A percentile compares a stretch with the other conserved stretches of the same genome.
Conservation (phyloP, 1,140 invertebrate species). For the Andricus grossulariae region DNA sequence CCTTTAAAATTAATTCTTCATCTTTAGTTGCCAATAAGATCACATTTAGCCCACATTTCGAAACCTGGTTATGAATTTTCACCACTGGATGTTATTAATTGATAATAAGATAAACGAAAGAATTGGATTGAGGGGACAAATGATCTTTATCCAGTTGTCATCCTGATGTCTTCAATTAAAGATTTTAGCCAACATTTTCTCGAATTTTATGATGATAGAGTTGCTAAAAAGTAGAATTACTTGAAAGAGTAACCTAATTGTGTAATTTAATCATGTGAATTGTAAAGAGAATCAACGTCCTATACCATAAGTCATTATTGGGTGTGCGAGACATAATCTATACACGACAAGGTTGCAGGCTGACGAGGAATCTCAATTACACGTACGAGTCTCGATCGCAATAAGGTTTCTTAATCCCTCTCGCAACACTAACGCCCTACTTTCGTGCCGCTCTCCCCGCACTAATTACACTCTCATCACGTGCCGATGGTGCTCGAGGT, state of each 20-base stretch:
- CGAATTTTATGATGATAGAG: neutral
- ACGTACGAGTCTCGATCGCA: conserved; percentile 55
- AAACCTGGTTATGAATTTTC: too few species aligned
- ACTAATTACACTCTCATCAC: conserved; percentile 68
- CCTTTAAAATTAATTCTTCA: neutral
- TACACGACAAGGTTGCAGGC: conserved; percentile 42
- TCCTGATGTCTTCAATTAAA: too few species aligned
- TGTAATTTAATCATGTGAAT: conserved; percentile 51
- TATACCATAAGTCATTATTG: conserved; percentile 30
- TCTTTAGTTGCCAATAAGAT: too few species aligned
- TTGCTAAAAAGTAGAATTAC: too few species aligned
- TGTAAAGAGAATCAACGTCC: conserved; percentile 30
- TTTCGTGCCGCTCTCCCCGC: conserved; percentile 54
- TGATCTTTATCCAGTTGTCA: too few species aligned
- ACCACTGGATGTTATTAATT: neutral
- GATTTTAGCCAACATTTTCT: neutral
- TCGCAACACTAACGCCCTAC: conserved; percentile 67
- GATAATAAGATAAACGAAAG: neutral
- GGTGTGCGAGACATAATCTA: conserved; percentile 16
- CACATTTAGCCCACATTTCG: too few species aligned
- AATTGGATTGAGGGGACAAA: too few species aligned
- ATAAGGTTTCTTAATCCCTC: conserved; percentile 71
- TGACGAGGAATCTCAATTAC: conserved; percentile 65
- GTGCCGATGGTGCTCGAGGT: conserved; percentile 48
- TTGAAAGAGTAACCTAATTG: neutral